Percentiles rank a stretch among this genome's conserved stretches.
Evolutionary conservation across 2,888 invertebrate genomes (phyloP).

Genomic region (Helicoverpa assulta): DNA sequence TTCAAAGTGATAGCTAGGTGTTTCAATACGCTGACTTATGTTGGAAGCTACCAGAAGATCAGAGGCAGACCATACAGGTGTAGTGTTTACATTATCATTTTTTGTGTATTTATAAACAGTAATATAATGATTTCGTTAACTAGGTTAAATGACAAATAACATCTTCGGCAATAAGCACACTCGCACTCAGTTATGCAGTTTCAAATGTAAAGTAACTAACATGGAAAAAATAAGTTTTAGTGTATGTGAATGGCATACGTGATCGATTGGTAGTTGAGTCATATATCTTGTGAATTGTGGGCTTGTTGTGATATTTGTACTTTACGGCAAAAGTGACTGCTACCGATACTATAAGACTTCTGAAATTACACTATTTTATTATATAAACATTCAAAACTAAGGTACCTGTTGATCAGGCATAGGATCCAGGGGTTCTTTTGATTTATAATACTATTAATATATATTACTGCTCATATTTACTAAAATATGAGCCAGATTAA

Average conservation of each 20-base stretch:
- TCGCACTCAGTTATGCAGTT: background rate
- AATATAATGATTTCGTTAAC: background rate
- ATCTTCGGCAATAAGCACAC: background rate
- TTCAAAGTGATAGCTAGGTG: slow-evolving; percentile 79
- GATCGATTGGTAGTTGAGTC: slow-evolving; percentile 42
- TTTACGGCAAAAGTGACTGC: background rate
- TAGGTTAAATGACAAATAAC: background rate
- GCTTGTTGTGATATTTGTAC: slow-evolving; percentile 4
- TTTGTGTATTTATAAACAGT: slow-evolving; percentile 8
- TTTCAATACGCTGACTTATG: slow-evolving; percentile 81
- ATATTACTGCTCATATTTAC: too few relatives aligned
- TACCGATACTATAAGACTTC: slow-evolving; percentile 1
- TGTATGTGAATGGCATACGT: slow-evolving; percentile 48
- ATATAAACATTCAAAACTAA: background rate
- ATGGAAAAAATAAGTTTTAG: too few relatives aligned
- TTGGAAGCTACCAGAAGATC: slow-evolving; percentile 83
- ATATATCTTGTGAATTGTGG: slow-evolving; percentile 33
- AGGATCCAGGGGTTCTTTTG: too few relatives aligned
- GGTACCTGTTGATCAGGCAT: too few relatives aligned
- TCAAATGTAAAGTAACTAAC: background rate
- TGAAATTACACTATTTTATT: background rate
- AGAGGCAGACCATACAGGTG: slow-evolving; percentile 80
- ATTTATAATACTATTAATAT: too few relatives aligned
- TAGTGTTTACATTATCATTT: slow-evolving; percentile 55
- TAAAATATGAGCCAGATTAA: too few relatives aligned